Conservation (phyloP, 1,140 invertebrate species). For the Acromyrmex charruanus region DNA sequence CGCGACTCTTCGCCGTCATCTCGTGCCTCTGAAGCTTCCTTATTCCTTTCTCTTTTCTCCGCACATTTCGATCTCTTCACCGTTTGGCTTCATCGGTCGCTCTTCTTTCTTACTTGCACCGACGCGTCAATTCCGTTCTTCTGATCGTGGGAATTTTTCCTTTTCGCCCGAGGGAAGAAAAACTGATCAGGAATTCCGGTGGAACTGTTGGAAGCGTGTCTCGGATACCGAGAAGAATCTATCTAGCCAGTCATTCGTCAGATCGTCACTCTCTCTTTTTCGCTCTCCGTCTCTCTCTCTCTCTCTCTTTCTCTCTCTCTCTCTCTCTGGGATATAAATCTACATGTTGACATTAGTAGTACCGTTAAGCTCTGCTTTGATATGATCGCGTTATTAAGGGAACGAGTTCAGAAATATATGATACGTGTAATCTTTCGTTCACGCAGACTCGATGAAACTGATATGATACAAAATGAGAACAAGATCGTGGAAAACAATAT, state of each 20-base stretch:
- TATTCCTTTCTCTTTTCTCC: constrained; percentile 63
- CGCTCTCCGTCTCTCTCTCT: constrained; percentile 46
- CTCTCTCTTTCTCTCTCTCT: constrained; percentile 53
- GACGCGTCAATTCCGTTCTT: constrained; percentile 43
- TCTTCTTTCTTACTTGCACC: constrained; percentile 26
- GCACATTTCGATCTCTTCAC: constrained; percentile 53
- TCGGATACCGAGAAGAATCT: constrained; percentile 78
- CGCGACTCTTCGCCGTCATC: constrained; percentile 29
- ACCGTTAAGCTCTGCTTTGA: constrained; percentile 16
- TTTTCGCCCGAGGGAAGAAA: constrained; percentile 73
- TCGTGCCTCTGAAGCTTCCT: constrained; percentile 38
- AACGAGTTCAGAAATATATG: constrained; percentile 10
- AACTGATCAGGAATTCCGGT: constrained; percentile 84
- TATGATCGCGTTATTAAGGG: neutral
- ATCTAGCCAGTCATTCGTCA: constrained; percentile 43
- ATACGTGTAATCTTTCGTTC: constrained; percentile 19
- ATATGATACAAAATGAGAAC: neutral
- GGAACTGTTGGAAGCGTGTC: constrained; percentile 82
- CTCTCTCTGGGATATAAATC: constrained; percentile 78
- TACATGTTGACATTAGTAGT: constrained; percentile 81
- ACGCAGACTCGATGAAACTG: neutral
- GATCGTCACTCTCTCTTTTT: constrained; percentile 13
- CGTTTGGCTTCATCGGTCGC: constrained; percentile 41
- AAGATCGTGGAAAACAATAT: neutral
- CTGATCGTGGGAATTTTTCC: constrained; percentile 61